Percentiles rank a stretch among this genome's conserved stretches.
These are phyloP conservation scores for Narcine bancroftii DNA, from an alignment of 2,113 vertebrate genomes.

Conservation along the genomic window DNA sequence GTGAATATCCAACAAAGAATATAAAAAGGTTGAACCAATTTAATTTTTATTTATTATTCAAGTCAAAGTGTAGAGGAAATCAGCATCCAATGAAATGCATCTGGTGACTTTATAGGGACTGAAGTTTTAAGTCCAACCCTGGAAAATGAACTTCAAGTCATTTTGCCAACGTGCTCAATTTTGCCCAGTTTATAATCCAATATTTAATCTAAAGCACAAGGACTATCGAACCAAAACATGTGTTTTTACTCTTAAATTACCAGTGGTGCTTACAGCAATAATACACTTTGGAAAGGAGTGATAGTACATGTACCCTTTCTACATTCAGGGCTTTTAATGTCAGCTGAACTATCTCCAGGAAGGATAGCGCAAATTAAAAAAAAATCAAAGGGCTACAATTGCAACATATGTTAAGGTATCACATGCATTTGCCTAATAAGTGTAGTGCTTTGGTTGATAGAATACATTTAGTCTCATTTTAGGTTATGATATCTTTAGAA, in stretches of 20 bases:
- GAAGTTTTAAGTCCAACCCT: background rate
- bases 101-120: background rate
- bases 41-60: slow-evolving; percentile 1
- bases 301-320: background rate
- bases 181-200: slow-evolving; percentile 22
- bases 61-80: background rate
- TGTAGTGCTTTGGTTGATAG: background rate
- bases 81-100: slow-evolving; percentile 19
- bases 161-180: background rate
- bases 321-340: background rate
- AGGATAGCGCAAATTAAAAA: background rate
- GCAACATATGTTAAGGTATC: background rate
- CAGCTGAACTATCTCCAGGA: background rate
- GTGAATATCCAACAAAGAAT: background rate
- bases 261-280: background rate
- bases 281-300: background rate
- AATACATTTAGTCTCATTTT: no score
- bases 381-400: background rate
- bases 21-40: background rate
- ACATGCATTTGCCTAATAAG: background rate
- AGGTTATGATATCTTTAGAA: background rate
- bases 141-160: background rate
- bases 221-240: slow-evolving; percentile 22
- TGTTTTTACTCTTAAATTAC: background rate
- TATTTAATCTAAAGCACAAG: background rate